Percentiles rank a stretch among this genome's conserved stretches.
Conservation (phyloP, 2,797 vertebrate genomes). For the Acrossocheilus fasciatus region DNA sequence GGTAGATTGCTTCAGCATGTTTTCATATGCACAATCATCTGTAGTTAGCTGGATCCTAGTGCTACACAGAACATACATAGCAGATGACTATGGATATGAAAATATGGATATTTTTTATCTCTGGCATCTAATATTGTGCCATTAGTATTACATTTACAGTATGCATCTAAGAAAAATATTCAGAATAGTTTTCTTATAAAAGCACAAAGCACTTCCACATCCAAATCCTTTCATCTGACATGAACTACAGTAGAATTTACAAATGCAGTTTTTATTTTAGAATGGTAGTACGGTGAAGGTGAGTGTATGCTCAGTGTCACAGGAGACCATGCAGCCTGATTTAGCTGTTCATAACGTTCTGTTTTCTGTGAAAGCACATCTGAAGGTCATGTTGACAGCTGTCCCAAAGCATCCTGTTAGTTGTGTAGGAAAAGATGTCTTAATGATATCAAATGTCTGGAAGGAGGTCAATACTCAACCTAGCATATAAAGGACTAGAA, state of each 20-base stretch:
- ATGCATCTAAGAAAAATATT: background rate
- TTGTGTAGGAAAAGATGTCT: slow-evolving; percentile 30
- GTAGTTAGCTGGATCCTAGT: slow-evolving; percentile 2
- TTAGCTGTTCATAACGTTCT: slow-evolving; percentile 12
- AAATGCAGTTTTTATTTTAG: background rate
- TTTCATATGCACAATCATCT: slow-evolving; percentile 4
- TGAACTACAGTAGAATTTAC: background rate
- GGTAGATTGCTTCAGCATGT: slow-evolving; percentile 8
- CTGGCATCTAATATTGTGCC: background rate
- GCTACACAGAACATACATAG: background rate
- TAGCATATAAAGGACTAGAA: background rate
- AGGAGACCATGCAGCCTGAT: slow-evolving; percentile 19
- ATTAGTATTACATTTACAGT: background rate
- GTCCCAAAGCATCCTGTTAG: slow-evolving; percentile 16
- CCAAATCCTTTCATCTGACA: background rate
- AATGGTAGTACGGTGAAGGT: slow-evolving; percentile 33
- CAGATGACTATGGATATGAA: background rate
- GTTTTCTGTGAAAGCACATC: slow-evolving; percentile 42
- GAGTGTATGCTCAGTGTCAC: slow-evolving; percentile 51
- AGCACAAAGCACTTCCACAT: background rate
- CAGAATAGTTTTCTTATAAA: background rate
- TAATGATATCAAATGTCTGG: slow-evolving; percentile 24
- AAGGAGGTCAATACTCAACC: slow-evolving; percentile 18
- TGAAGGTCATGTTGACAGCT: slow-evolving; percentile 60
- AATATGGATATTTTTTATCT: background rate